Base-by-base conservation (phyloP, 2,113 vertebrate genomes). In the Ceyx melanurus region DNA sequence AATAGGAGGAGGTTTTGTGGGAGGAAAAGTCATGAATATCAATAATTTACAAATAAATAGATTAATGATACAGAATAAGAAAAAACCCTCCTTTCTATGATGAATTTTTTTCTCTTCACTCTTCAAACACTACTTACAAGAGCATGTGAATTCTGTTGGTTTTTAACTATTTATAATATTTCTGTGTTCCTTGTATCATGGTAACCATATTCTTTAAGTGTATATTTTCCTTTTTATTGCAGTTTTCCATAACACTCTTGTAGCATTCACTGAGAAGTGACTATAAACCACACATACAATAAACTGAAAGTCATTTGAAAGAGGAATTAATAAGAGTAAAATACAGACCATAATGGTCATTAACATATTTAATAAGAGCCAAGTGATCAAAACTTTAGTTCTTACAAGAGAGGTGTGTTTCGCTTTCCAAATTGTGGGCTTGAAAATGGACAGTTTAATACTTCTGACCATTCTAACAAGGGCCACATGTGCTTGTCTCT, bases 401-500 rank as follows among this genome's bases (percentile, higher is more conserved):
- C 16, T 61, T 60, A 9, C 0, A 18, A 31, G 0, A 58, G 56
- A 28, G 26, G 10, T 20, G 6, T 82, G 20, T 87, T 87, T 68
- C 74, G 20, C 46, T 88, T 61, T 51, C 28, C 62, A 80, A 71
- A 71, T 60, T 51, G 14, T 9, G 19, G 19, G 14, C 50, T 84
- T 80, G 62, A 73, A 74, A 89, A 66, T 29, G 22, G 42, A 58
- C 13, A n/a, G 25, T 65, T 91, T n/a, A 28, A 66, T 56, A 62
- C 20, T 48, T 90, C n/a, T 74, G 65, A 23, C 11, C 54, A 1
- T 7, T 77, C 10, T 56, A 35, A 29, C 4, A 45, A 60, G 57
- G 17, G 50, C 54, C 20, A 14, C 0, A 0, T 42, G 46, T 26
- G 5, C 5, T 1, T 8, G 3, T 57, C 56, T 70, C 4, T n/a